These are phyloP conservation scores for Dendrolimus kikuchii DNA, from an alignment of 1,140 invertebrate species.

Conservation along the genomic window DNA sequence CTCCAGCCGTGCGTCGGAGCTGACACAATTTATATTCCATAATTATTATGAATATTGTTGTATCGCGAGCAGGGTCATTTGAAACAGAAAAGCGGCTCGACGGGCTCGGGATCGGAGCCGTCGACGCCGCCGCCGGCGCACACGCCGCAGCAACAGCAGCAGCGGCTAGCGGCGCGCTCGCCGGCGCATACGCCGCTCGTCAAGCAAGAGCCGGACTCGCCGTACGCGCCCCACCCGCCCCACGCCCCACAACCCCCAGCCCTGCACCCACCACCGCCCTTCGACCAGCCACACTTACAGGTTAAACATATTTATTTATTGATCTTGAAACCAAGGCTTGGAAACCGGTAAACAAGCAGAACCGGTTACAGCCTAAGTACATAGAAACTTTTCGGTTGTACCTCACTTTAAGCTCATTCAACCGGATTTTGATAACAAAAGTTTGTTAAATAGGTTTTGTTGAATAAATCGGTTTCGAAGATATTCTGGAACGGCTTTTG, in stretches of 20 bases:
- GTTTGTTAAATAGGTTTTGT: too few relatives aligned
- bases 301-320: slow-evolving; percentile 21
- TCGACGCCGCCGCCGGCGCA: slow-evolving; percentile 64
- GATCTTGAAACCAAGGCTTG: not conserved
- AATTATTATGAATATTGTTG: slow-evolving; percentile 1
- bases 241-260: slow-evolving; percentile 27
- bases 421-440: too few relatives aligned
- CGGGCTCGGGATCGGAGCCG: slow-evolving; percentile 73
- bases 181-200: slow-evolving; percentile 44
- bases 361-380: too few relatives aligned
- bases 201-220: slow-evolving; percentile 33
- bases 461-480: too few relatives aligned
- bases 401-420: too few relatives aligned
- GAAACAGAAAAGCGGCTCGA: slow-evolving; percentile 77
- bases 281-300: slow-evolving; percentile 53
- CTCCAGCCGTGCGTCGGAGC: too few relatives aligned
- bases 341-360: too few relatives aligned
- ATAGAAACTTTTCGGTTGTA: too few relatives aligned
- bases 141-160: slow-evolving; percentile 25
- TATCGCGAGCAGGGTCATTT: slow-evolving; percentile 24
- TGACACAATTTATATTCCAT: too few relatives aligned
- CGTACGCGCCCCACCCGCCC: slow-evolving; percentile 21
- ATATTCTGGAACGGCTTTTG: too few relatives aligned
- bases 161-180: slow-evolving; percentile 31
- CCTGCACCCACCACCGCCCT: slow-evolving; percentile 31